Conservation (phyloP, 2,797 vertebrate genomes). For the Galaxias olidus region DNA sequence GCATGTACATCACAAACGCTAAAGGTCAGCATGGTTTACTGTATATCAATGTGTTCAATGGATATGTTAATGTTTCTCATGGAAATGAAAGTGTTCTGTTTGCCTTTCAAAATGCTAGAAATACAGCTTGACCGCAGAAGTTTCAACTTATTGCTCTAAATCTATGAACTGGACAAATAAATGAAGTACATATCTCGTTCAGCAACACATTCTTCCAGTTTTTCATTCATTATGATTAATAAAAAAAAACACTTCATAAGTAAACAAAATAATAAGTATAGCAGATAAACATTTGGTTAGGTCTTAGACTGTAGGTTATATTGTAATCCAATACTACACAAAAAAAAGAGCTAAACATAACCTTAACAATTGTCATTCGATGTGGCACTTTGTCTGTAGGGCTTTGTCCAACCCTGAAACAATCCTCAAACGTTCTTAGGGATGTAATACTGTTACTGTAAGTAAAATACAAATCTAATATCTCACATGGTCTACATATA, state of each 20-base stretch:
- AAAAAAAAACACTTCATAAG: conserved; percentile 2
- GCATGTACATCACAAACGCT: background rate
- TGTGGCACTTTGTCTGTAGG: conserved; percentile 34
- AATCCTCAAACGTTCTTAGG: conserved; percentile 27
- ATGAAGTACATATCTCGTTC: background rate
- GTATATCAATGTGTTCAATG: background rate
- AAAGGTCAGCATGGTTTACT: background rate
- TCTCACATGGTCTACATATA: background rate
- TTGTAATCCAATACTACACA: background rate
- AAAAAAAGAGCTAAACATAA: conserved; percentile 1
- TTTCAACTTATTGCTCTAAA: conserved; percentile 18
- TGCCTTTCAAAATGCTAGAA: background rate
- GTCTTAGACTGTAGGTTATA: too few relatives aligned
- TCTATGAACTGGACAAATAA: conserved; percentile 1
- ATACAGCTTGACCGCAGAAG: background rate
- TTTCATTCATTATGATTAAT: conserved; percentile 24
- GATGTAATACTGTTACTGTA: background rate
- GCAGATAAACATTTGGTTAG: too few relatives aligned
- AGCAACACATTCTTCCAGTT: conserved; percentile 40
- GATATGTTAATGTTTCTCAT: background rate
- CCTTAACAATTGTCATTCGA: conserved; percentile 25
- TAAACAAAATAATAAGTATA: background rate
- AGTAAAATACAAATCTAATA: background rate
- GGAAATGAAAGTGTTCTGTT: conserved; percentile 31
- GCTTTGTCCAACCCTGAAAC: conserved; percentile 22